Evolutionary conservation across 2,797 vertebrate species (phyloP), one percentile per base, ranked within the genome.

Genomic region (Apogon talboti): DNA sequence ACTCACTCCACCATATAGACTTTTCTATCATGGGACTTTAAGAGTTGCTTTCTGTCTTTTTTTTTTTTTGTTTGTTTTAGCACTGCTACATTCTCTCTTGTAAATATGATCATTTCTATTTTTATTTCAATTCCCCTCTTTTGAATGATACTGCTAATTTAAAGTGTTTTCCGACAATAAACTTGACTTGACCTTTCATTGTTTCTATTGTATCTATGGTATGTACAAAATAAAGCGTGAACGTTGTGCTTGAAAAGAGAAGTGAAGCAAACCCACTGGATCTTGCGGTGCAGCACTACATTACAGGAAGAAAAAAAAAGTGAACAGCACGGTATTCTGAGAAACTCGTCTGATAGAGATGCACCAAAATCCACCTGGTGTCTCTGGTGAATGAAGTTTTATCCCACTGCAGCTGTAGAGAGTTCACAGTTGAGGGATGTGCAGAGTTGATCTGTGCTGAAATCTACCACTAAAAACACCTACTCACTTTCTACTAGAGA

Each of bases 111-210:
- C 33, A 24, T 66, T 66, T 75, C 14, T 64, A 37, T 65, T 61
- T 77, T 24, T 46, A 33, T 58, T 45, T 63, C 47, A 37, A 11
- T 35, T 44, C 74, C 30, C 14, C 9, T 61, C 18, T 40, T 67
- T 40, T 67, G n/a, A 16, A 49, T 35, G 33, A 35, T 35, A 43
- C 71, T 67, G 83, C 43, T 70, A 10, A 71, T 78, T 73, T 77
- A 3, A 3, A 35, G 53, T 74, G 42, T 68, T 71, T 46, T 72
- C 49, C 74, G 76, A 68, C 49, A 91, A 86, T 91, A 89, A 90
- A 90, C 42, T 28, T 51, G 30, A 77, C 41, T 65, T 61, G 7
- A 80, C 41, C 52, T 76, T 64, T 81, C 38, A 45, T n/a, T 44
- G 21, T 44, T 44, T 54, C 28, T 24, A 21, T 62, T 60, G n/a